Evolutionary conservation across 1,140 invertebrate species (phyloP).

Genomic region (Plodia interpunctella): DNA sequence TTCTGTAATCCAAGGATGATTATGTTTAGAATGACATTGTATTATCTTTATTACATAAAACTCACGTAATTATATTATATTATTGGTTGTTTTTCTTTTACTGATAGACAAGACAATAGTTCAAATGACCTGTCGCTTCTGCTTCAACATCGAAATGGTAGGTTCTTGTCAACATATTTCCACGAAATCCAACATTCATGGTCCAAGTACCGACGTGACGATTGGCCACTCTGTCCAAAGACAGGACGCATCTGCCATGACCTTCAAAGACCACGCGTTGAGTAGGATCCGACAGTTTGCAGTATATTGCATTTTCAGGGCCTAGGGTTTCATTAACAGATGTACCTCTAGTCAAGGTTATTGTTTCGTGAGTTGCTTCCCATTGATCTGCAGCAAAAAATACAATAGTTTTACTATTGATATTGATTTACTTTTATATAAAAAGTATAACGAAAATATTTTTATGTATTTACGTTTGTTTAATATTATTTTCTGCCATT

Average conservation of each 20-base stretch:
- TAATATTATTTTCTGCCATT: constrained; percentile 17
- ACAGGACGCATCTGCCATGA: constrained; percentile 47
- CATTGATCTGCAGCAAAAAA: neutral
- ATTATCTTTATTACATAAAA: too few relatives aligned
- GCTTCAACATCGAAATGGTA: constrained; percentile 33
- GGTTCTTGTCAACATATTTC: constrained; percentile 36
- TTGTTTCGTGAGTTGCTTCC: neutral
- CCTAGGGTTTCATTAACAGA: constrained; percentile 34
- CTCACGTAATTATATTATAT: too few relatives aligned
- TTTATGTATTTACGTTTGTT: neutral
- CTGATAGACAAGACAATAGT: neutral
- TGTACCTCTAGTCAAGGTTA: constrained; percentile 4
- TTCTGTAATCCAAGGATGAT: constrained; percentile 20
- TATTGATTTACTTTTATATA: too few relatives aligned
- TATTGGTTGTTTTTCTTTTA: too few relatives aligned
- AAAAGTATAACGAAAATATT: too few relatives aligned
- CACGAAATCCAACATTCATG: constrained; percentile 37
- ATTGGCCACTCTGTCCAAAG: constrained; percentile 32
- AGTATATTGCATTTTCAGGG: constrained; percentile 48
- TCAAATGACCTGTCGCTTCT: constrained; percentile 25
- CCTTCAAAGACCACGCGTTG: constrained; percentile 35
- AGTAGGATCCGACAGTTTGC: constrained; percentile 32
- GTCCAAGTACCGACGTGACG: constrained; percentile 43
- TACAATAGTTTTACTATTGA: too few relatives aligned
- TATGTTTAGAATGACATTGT: too few relatives aligned